Evolutionary conservation across 2,888 invertebrate species (phyloP), one percentile per base, ranked within the genome.

Genomic region (Lamellibrachia columna): DNA sequence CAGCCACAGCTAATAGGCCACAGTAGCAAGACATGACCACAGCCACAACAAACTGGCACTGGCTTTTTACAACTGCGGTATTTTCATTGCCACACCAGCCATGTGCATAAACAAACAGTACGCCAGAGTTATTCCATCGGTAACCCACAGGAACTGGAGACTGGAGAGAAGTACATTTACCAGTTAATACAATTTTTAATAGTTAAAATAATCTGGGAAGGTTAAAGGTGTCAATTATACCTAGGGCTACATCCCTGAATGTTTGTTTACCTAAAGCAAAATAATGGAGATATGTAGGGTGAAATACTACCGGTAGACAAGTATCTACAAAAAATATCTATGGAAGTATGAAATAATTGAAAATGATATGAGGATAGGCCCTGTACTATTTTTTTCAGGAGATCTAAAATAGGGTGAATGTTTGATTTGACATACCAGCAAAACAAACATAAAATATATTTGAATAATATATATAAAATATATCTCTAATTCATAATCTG

Each of bases 1-100:
- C 75, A 75, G 75, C 75, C 22, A n/a, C 75, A 75, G 75, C 75
- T 75, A 75, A 75, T 75, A 75, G 75, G 75, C 75, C 75, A 75
- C 75, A 6, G 75, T 22, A 4, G n/a, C 75, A 22, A 75, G 75
- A 4, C 75, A 11, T 9, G 4, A 75, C 75, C 75, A 22, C 75
- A 75, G 75, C 22, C 75, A 15, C 75, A 75, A 75, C 75, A 15
- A 75, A 75, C 75, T 22, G 75, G 75, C 22, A 40, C 40, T 6
- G 75, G 75, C 15, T 75, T 75, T 75, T 75, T 75, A 15, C 75
- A 15, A n/a, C 15, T 4, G 75, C 22, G 1, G 75, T 75, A 75
- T 75, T 75, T 75, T 75, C 75, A 75, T 75, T 75, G 75, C 3
- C n/a, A 75, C 75, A 75, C 15, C 22, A 75, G 22, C 15, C 75